Evolutionary conservation across 2,888 invertebrate genomes (phyloP).

Genomic region (Pemphredon lugubris): DNA sequence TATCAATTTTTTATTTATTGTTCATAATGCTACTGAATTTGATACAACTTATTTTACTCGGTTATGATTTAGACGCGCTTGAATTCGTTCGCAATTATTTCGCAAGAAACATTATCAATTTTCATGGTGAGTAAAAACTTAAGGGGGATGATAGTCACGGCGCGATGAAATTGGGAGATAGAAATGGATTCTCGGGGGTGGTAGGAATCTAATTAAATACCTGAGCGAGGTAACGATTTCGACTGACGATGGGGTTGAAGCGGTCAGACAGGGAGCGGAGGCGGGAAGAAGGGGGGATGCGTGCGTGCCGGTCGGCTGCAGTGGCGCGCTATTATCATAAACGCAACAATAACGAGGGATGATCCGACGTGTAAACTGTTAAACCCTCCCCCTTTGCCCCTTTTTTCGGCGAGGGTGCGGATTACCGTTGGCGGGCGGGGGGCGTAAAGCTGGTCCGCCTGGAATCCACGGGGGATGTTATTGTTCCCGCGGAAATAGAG

Average conservation of each 20-base stretch:
- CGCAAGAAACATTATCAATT: too few species aligned
- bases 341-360: conserved; percentile 81
- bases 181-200: not conserved
- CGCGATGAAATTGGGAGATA: too few species aligned
- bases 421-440: conserved; percentile 67
- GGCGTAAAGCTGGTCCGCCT: conserved; percentile 45
- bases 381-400: conserved; percentile 63
- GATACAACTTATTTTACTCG: too few species aligned
- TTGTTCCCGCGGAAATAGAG: conserved; percentile 75
- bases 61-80: too few species aligned
- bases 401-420: conserved; percentile 73
- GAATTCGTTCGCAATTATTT: too few species aligned
- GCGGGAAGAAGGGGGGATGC: conserved; percentile 3
- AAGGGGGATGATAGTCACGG: too few species aligned
- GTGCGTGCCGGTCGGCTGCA: conserved; percentile 45
- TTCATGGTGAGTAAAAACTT: too few species aligned
- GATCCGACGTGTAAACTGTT: conserved; percentile 80
- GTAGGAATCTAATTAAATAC: conserved; percentile 49
- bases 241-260: conserved; percentile 46
- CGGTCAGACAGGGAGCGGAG: conserved; percentile 34
- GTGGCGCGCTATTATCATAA: conserved; percentile 77
- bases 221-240: conserved; percentile 49
- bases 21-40: too few species aligned
- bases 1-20: too few species aligned
- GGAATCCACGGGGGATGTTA: conserved; percentile 77